phyloP scores from a whole-genome alignment of 2,797 vertebrate genomes.

The Enteromius fasciolatus region DNA sequence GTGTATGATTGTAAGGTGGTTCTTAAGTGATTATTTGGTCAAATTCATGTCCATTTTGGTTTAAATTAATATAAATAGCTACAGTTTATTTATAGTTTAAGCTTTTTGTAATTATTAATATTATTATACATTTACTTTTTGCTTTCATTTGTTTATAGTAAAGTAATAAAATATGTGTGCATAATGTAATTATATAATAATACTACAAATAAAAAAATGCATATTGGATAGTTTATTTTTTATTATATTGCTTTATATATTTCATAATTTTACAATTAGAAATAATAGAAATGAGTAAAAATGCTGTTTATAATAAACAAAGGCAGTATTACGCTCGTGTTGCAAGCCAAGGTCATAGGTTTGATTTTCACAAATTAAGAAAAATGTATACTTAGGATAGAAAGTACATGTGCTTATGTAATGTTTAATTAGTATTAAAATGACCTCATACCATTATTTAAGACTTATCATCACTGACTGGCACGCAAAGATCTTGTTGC shows the following conservation, averaged over 20 bases:
- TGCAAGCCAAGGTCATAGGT: not conserved
- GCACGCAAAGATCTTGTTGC: not conserved
- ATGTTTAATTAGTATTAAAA: no score
- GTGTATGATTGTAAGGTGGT: not conserved
- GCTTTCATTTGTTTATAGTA: not conserved
- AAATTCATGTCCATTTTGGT: not conserved
- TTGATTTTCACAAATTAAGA: no score
- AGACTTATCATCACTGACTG: conserved; percentile 6
- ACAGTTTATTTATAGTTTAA: not conserved
- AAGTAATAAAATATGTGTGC: no score
- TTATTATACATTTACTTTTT: not conserved
- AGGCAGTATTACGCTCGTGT: not conserved
- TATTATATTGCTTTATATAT: not conserved
- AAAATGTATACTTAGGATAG: not conserved
- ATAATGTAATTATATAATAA: no score
- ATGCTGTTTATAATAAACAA: not conserved
- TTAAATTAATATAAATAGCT: not conserved
- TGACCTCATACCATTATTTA: no score
- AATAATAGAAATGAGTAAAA: not conserved
- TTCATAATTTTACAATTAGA: not conserved
- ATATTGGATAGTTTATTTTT: no score
- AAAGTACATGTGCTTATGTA: not conserved
- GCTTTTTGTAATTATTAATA: not conserved
- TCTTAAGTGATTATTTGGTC: not conserved
- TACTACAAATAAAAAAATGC: no score